A percentile compares a stretch with the other conserved stretches of the same genome.
These are phyloP conservation scores for Raja brachyura DNA, from an alignment of 2,113 vertebrate species.

Conservation along the genomic window DNA sequence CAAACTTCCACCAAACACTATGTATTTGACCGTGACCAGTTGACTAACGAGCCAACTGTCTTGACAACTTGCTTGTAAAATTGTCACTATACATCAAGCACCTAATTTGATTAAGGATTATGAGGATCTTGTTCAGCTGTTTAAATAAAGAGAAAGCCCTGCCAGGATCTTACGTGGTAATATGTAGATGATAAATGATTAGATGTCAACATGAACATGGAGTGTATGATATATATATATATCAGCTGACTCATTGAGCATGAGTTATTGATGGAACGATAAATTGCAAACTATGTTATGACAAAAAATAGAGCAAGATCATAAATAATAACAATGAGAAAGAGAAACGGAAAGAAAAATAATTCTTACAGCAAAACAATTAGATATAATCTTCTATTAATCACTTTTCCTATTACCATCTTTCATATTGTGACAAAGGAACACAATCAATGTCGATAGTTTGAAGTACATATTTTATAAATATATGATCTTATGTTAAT, in stretches of 20 bases:
- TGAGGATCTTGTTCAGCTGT: neutral
- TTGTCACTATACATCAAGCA: neutral
- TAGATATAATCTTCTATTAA: neutral
- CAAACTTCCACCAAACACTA: neutral
- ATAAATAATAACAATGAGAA: slow-evolving; percentile 3
- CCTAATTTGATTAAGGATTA: neutral
- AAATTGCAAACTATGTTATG: slow-evolving; percentile 16
- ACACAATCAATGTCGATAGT: neutral
- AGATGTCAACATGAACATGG: neutral
- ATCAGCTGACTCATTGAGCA: neutral
- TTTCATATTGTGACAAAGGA: neutral
- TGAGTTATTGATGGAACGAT: neutral
- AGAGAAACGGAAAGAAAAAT: neutral
- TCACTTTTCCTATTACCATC: neutral
- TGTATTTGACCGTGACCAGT: neutral
- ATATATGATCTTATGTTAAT: neutral
- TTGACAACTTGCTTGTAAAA: slow-evolving; percentile 29
- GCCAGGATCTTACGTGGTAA: neutral
- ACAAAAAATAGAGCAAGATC: neutral
- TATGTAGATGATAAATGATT: neutral
- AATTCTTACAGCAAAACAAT: neutral
- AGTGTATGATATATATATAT: neutral
- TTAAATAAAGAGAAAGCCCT: neutral
- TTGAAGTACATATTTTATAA: neutral
- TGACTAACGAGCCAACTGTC: neutral